Evolutionary conservation across 2,113 vertebrate species (phyloP).

Genomic region (Pygoscelis adeliae): DNA sequence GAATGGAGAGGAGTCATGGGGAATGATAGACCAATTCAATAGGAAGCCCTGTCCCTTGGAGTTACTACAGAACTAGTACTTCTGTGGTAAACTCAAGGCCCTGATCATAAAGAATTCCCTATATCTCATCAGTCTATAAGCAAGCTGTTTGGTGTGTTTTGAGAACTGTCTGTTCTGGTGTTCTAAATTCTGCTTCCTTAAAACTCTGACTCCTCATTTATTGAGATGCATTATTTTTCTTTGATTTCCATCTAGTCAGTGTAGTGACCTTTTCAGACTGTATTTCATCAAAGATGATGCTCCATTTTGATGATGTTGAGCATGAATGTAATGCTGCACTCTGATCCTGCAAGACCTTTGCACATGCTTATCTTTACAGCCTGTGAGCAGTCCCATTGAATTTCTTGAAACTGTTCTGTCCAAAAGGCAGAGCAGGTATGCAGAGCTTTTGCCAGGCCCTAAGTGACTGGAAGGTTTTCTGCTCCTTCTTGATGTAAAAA

Average conservation of each 20-base stretch:
- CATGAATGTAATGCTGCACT: neutral
- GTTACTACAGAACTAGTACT: neutral
- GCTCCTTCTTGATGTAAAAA: neutral
- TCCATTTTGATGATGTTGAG: neutral
- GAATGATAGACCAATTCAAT: neutral
- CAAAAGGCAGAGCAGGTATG: neutral
- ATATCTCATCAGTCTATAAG: neutral
- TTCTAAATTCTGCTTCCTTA: neutral
- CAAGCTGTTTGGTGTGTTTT: neutral
- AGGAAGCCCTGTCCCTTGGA: neutral
- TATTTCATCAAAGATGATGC: neutral
- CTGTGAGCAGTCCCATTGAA: neutral
- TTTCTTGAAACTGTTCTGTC: neutral
- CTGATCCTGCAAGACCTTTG: neutral
- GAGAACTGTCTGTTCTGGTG: neutral
- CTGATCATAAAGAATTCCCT: neutral
- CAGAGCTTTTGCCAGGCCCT: neutral
- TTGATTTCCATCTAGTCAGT: neutral
- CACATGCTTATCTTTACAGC: neutral
- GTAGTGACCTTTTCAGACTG: neutral
- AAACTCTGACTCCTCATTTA: neutral
- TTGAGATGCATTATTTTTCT: neutral
- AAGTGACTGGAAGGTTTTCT: neutral
- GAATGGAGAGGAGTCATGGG: neutral
- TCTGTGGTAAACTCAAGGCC: neutral